Evolutionary conservation across 2,797 vertebrate species (phyloP).

Genomic region (Enteromius paludinosus): DNA sequence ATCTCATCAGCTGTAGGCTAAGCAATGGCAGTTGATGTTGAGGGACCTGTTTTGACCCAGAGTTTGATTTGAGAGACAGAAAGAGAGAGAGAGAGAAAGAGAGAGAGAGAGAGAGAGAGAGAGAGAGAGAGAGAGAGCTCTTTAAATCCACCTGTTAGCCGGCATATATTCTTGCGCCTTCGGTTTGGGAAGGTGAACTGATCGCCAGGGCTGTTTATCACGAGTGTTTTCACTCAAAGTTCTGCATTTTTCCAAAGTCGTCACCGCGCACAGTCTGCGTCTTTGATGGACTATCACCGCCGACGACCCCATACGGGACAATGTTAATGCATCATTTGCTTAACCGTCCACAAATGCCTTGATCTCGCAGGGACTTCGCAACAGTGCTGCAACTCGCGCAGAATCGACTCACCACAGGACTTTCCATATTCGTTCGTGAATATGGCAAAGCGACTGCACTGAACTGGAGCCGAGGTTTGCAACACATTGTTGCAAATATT

Average conservation of each 20-base stretch:
- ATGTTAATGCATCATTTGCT: constrained; percentile 50
- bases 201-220: neutral
- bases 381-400: constrained; percentile 34
- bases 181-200: constrained; percentile 57
- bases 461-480: constrained; percentile 42
- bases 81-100: constrained; percentile 38
- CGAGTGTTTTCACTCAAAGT: constrained; percentile 2
- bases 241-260: neutral
- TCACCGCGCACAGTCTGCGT: neutral
- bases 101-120: constrained; percentile 23
- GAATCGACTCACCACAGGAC: constrained; percentile 14
- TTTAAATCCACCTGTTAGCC: constrained; percentile 75
- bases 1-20: neutral
- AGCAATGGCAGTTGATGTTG: neutral
- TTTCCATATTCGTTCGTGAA: neutral
- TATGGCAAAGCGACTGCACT: constrained; percentile 12
- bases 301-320: constrained; percentile 42
- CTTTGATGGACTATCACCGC: constrained; percentile 64
- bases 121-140: constrained; percentile 53
- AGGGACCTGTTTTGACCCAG: neutral
- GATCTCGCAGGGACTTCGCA: constrained; percentile 43
- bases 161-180: constrained; percentile 53
- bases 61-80: neutral
- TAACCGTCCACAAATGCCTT: constrained; percentile 39
- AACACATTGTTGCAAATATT: constrained; percentile 67